Evolutionary conservation across 2,888 invertebrate genomes (phyloP).

Genomic region (Cataglyphis livida): DNA sequence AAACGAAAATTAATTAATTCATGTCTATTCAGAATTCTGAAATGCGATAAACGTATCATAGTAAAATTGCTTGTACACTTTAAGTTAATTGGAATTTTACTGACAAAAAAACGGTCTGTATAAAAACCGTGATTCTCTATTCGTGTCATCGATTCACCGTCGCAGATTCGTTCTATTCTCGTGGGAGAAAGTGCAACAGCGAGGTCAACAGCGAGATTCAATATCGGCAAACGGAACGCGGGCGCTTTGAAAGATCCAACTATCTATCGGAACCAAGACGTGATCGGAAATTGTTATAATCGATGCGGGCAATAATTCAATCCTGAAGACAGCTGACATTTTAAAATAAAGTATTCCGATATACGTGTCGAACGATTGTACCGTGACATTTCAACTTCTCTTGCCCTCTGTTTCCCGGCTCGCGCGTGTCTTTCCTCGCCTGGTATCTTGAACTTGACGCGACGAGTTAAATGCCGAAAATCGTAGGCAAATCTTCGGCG

Average conservation of each 20-base stretch:
- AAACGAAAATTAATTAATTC: neutral
- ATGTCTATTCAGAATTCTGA: neutral
- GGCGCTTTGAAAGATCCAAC: conserved; percentile 55
- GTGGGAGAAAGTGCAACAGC: conserved; percentile 31
- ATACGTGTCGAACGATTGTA: conserved; percentile 67
- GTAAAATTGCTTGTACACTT: neutral
- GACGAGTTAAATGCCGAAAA: conserved; percentile 45
- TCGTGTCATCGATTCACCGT: neutral
- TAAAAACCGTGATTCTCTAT: neutral
- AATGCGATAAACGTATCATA: neutral
- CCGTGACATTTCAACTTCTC: conserved; percentile 62
- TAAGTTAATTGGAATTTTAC: neutral
- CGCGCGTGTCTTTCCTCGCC: conserved; percentile 3
- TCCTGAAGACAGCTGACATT: conserved; percentile 64
- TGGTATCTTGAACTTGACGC: conserved; percentile 19
- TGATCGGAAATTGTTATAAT: conserved; percentile 69
- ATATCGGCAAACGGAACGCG: neutral
- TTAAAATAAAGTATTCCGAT: conserved; percentile 70
- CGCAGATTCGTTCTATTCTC: neutral
- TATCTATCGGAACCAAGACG: conserved; percentile 68
- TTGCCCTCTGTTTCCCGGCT: conserved; percentile 22
- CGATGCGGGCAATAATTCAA: conserved; percentile 64
- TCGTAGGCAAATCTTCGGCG: conserved; percentile 25
- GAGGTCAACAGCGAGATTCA: conserved; percentile 5
- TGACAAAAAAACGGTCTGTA: neutral